These are phyloP conservation scores for Philereme vetulata DNA, from an alignment of 2,888 invertebrate species.

Conservation along the genomic window DNA sequence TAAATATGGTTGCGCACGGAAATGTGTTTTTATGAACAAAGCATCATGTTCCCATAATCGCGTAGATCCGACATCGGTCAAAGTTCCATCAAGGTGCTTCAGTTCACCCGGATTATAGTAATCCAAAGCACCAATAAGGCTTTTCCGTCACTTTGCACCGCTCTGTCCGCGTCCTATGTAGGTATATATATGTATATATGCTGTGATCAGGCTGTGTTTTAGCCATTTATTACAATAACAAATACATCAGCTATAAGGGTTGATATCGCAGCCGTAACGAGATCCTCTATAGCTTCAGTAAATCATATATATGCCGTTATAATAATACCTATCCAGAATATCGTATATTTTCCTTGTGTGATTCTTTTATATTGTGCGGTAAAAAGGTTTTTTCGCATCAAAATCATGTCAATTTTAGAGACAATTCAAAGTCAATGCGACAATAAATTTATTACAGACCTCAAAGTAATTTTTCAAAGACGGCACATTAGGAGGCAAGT, in stretches of 20 bases:
- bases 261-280: too few species aligned
- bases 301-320: too few species aligned
- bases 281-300: too few species aligned
- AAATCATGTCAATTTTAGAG: slow-evolving; percentile 10
- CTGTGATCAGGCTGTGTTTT: too few species aligned
- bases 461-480: slow-evolving; percentile 28
- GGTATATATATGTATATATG: background rate
- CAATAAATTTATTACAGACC: slow-evolving; percentile 20
- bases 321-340: too few species aligned
- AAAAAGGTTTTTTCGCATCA: too few species aligned
- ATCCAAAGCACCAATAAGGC: slow-evolving; percentile 9
- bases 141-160: slow-evolving; percentile 1
- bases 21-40: background rate
- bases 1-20: background rate
- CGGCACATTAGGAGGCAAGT: slow-evolving; percentile 17
- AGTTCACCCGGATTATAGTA: slow-evolving; percentile 5
- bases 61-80: slow-evolving; percentile 2
- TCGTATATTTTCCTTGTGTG: too few species aligned
- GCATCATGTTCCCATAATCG: background rate
- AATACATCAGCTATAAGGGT: too few species aligned
- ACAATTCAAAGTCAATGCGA: slow-evolving; percentile 34
- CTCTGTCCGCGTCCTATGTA: background rate
- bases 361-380: too few species aligned
- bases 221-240: too few species aligned
- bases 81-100: slow-evolving; percentile 4